These are phyloP conservation scores for Drosophila kanekoi DNA, from an alignment of 2,888 invertebrate genomes.

Conservation along the genomic window DNA sequence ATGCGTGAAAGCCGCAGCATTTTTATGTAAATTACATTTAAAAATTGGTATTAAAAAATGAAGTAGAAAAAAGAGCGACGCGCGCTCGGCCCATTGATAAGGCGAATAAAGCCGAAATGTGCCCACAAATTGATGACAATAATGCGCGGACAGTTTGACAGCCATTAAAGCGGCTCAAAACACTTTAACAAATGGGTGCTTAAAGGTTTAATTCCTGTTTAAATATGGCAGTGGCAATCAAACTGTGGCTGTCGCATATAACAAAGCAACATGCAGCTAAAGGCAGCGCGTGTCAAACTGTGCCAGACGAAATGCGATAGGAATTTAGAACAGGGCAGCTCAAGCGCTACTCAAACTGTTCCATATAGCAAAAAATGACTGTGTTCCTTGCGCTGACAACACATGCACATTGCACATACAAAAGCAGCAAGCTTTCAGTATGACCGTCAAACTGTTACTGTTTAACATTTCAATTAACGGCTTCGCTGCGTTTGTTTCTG, in stretches of 20 bases:
- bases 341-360: too few species aligned
- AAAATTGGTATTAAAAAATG: conserved; percentile 55
- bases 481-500: not conserved
- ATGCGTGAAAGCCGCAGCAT: conserved; percentile 45
- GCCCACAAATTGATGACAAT: conserved; percentile 18
- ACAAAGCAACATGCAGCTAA: not conserved
- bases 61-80: conserved; percentile 9
- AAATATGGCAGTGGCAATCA: not conserved
- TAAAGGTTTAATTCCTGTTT: not conserved
- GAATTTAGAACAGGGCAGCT: too few species aligned
- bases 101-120: conserved; percentile 25
- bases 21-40: conserved; percentile 72
- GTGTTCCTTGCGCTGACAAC: too few species aligned
- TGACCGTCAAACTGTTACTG: not conserved
- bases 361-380: not conserved
- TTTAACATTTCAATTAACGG: not conserved
- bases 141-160: conserved; percentile 26
- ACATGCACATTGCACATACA: too few species aligned
- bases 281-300: too few species aligned
- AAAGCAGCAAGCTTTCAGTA: too few species aligned
- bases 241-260: conserved; percentile 5
- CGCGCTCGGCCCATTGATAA: conserved; percentile 55
- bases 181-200: conserved; percentile 24
- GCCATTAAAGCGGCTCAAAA: conserved; percentile 22
- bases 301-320: too few species aligned